Percentiles rank a stretch among this genome's conserved stretches.
These are phyloP conservation scores for Zosterops borbonicus DNA, from an alignment of 2,113 vertebrate species.

Conservation along the genomic window DNA sequence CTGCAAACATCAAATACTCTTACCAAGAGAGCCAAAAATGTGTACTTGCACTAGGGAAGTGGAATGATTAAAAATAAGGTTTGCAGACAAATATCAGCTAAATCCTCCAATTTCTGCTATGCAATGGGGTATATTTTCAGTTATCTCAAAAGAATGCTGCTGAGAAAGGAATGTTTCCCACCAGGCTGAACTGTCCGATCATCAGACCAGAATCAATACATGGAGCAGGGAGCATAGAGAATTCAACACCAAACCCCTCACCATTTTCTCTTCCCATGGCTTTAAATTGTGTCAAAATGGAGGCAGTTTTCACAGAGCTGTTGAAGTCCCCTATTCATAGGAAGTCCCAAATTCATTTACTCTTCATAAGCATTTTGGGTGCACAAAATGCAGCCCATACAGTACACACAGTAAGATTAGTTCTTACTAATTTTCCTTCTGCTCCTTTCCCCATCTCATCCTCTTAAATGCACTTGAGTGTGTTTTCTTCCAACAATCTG, in stretches of 20 bases:
- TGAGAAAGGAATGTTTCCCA: neutral
- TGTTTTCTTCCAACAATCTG: neutral
- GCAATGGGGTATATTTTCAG: neutral
- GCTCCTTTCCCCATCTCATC: neutral
- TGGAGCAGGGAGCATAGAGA: rapidly evolving
- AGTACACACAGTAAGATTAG: neutral
- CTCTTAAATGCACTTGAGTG: neutral
- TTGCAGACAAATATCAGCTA: neutral
- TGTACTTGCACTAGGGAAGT: neutral
- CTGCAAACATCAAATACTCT: neutral
- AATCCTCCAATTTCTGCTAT: neutral
- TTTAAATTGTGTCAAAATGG: neutral
- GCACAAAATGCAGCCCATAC: neutral
- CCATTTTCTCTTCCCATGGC: neutral
- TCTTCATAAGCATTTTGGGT: neutral
- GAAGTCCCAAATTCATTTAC: neutral
- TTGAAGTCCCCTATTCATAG: neutral
- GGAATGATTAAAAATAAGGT: neutral
- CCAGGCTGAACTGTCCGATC: neutral
- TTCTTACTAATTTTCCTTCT: neutral
- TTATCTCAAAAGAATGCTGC: neutral
- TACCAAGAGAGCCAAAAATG: neutral
- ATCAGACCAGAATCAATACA: neutral
- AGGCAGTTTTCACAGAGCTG: neutral
- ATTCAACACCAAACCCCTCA: neutral